Evolutionary conservation across 2,113 vertebrate genomes (phyloP).

Genomic region (Syrrhaptes paradoxus): DNA sequence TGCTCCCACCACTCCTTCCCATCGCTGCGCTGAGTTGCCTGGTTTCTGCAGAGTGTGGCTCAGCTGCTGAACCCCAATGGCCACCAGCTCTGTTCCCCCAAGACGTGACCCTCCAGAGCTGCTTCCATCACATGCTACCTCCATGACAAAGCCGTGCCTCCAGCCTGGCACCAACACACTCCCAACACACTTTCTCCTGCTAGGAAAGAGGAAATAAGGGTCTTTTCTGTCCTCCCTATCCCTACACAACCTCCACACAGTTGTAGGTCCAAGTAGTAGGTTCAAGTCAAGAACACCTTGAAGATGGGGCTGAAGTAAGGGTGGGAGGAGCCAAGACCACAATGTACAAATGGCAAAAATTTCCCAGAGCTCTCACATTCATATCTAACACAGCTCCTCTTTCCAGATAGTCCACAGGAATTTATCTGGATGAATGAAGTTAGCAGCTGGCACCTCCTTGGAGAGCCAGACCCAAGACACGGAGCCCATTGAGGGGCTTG

Average conservation of each 20-base stretch:
- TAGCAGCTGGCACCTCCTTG: background rate
- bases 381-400: background rate
- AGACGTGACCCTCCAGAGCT: background rate
- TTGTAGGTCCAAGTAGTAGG: background rate
- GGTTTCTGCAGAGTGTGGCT: background rate
- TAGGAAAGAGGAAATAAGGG: background rate
- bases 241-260: background rate
- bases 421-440: background rate
- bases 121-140: background rate
- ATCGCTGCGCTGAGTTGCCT: background rate
- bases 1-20: background rate
- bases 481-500: background rate
- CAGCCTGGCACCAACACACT: background rate
- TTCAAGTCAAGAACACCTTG: background rate
- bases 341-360: background rate
- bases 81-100: background rate
- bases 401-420: background rate
- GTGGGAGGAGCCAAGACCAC: background rate
- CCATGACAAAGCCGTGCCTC: background rate
- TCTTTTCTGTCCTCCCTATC: background rate
- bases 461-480: background rate
- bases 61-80: too few species aligned
- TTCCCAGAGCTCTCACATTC: background rate
- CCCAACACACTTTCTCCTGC: background rate
- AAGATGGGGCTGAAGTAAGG: background rate